Evolutionary conservation across 2,113 vertebrate genomes (phyloP).

Genomic region (Smithornis capensis): DNA sequence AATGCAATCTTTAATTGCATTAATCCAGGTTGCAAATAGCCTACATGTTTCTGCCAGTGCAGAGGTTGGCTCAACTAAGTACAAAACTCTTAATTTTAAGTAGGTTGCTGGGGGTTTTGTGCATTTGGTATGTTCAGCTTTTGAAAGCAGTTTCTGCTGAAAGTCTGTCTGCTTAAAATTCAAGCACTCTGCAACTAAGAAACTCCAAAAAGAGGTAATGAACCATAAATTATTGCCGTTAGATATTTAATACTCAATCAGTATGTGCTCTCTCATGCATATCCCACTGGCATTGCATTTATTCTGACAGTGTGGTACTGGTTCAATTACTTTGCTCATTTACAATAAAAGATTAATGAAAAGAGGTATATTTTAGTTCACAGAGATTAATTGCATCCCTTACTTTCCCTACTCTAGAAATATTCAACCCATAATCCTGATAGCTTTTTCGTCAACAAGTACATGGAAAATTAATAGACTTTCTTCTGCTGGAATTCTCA

Average conservation of each 20-base stretch:
- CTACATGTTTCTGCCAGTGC: neutral
- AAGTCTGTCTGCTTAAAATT: conserved; percentile 80
- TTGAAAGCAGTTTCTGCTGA: conserved; percentile 63
- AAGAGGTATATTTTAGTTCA: conserved; percentile 90
- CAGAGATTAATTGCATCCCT: conserved; percentile 90
- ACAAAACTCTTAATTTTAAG: conserved; percentile 53
- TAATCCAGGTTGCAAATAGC: conserved; percentile 1
- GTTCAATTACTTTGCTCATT: conserved; percentile 86
- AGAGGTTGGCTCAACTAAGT: conserved; percentile 24
- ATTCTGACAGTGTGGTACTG: conserved; percentile 82
- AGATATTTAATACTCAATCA: conserved; percentile 90
- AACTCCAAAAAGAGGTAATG: conserved; percentile 85
- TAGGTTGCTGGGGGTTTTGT: conserved; percentile 11
- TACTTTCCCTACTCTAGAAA: conserved; percentile 80
- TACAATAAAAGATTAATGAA: conserved; percentile 94
- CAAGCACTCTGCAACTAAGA: conserved; percentile 77
- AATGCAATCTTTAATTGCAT: conserved; percentile 16
- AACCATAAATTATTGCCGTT: conserved; percentile 86
- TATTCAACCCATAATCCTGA: conserved; percentile 88
- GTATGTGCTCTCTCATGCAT: conserved; percentile 83
- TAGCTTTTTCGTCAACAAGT: conserved; percentile 88
- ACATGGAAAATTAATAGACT: conserved; percentile 90
- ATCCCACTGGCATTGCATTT: conserved; percentile 82
- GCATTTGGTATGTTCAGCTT: conserved; percentile 56
- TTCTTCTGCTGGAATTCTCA: conserved; percentile 80